Evolutionary conservation across 1,140 invertebrate species (phyloP), one percentile per base, ranked within the genome.

Genomic region (Drosophila setifemur): DNA sequence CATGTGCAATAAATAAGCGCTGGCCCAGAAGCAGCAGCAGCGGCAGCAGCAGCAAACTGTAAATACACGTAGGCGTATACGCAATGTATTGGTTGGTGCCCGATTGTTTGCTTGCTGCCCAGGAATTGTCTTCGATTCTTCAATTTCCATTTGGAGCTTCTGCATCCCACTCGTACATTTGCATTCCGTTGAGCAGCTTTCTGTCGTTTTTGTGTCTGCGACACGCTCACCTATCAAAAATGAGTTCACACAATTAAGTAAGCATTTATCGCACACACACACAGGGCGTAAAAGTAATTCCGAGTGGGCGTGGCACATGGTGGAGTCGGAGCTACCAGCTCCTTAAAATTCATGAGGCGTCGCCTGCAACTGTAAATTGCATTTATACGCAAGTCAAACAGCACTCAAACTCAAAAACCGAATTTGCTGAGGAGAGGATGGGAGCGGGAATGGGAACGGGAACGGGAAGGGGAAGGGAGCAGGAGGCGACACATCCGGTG

Each of bases 291-390:
- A 60, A 83, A 83, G 75, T 83, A 83, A 83, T 73, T 73, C 73
- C 61, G 63, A 21, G 28, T 31, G 25, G 11, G 53, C 40, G 48
- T 73, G 71, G 60, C 57, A 40, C n/a, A n/a, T n/a, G 39, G 7
- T 12, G 53, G 5, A 35, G 43, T 21, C n/a, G 33, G 33, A 37
- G 42, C 28, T 50, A 19, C 33, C 71, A 67, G 66, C 74, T 83
- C 54, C 71, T 83, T 85, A 85, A 83, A 83, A 83, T 83, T 83
- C 79, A 85, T 85, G 79, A 83, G 79, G 79, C 79, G 74, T 83
- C 53, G 70, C 68, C 69, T 55, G 78, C 75, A 83, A 77, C 78
- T 83, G 79, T 85, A 83, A 83, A 83, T 83, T 83, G 82, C 74
- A 83, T 85, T 85, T 83, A 85, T 71, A 74, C 79, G 64, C 79